A percentile compares a stretch with the other conserved stretches of the same genome.
Evolutionary conservation across 64 coral and sea anemone genomes (phyloP).

Genomic region (Actinia tenebrosa): DNA sequence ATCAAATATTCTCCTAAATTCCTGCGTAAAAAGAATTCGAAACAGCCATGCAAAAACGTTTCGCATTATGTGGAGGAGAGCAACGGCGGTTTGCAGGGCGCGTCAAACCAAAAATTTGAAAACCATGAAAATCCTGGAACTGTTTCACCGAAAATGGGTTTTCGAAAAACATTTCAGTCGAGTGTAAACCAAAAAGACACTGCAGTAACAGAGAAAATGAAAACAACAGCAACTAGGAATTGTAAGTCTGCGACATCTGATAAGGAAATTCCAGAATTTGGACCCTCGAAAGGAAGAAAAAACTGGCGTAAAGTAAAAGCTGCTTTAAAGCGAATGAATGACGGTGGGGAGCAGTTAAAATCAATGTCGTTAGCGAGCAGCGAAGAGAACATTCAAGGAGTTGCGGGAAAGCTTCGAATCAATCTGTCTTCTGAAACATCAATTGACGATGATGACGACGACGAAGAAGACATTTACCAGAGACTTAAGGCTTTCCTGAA

Average conservation of each 20-base stretch:
- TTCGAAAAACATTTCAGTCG: not conserved
- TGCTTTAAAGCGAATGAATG: not conserved
- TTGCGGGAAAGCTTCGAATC: not conserved
- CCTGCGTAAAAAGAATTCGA: not conserved
- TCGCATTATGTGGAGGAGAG: not conserved
- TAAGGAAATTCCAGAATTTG: not conserved
- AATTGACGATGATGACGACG: not conserved
- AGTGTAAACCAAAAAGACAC: not conserved
- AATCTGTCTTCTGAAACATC: not conserved
- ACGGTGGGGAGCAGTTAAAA: not conserved
- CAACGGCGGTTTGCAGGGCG: not conserved
- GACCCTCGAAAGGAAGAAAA: not conserved
- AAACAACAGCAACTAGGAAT: not conserved
- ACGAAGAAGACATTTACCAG: not conserved
- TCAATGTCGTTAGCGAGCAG: not conserved
- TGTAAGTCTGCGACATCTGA: not conserved
- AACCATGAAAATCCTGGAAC: not conserved
- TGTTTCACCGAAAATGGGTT: not conserved
- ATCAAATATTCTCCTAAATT: not conserved
- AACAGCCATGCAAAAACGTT: not conserved
- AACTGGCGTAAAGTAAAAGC: constrained; percentile 11
- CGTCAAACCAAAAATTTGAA: not conserved
- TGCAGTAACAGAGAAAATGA: not conserved
- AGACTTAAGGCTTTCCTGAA: not conserved
- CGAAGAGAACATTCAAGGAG: not conserved